Conservation (phyloP, 2,113 vertebrate species). For the Pyxicephalus adspersus region DNA sequence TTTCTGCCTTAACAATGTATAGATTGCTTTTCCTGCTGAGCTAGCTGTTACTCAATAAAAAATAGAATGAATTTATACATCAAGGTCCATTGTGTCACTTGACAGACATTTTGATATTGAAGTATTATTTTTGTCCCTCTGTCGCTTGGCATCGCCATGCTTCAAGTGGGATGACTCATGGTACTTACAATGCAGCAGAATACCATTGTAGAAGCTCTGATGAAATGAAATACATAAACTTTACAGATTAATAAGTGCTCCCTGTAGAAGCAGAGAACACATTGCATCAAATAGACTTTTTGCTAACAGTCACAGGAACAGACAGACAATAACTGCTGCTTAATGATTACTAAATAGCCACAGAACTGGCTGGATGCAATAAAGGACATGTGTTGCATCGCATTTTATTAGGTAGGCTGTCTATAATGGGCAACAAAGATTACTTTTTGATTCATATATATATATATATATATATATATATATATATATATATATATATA, state of each 20-base stretch:
- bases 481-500: no score
- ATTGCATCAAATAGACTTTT: background rate
- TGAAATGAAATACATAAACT: background rate
- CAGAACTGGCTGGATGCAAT: background rate
- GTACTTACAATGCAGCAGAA: slow-evolving; percentile 4
- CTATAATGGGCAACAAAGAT: background rate
- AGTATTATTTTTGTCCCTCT: background rate
- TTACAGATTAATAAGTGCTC: slow-evolving; percentile 10
- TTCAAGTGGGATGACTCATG: background rate
- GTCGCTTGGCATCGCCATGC: slow-evolving; percentile 1
- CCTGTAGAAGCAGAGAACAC: background rate
- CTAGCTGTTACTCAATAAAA: background rate
- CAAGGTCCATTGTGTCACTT: slow-evolving; percentile 8
- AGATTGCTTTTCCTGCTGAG: slow-evolving; percentile 30
- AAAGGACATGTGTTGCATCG: background rate
- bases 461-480: no score
- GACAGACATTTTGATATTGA: slow-evolving; percentile 28
- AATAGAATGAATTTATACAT: slow-evolving; percentile 2
- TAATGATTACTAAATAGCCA: background rate
- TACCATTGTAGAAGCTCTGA: slow-evolving; percentile 8
- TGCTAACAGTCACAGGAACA: background rate
- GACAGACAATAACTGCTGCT: background rate
- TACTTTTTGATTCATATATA: no score
- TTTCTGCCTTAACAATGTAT: background rate
- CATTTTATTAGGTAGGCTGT: background rate